A percentile compares a stretch with the other conserved stretches of the same genome.
phyloP scores from a whole-genome alignment of 1,140 invertebrate species.

The Heliconius melpomene region DNA sequence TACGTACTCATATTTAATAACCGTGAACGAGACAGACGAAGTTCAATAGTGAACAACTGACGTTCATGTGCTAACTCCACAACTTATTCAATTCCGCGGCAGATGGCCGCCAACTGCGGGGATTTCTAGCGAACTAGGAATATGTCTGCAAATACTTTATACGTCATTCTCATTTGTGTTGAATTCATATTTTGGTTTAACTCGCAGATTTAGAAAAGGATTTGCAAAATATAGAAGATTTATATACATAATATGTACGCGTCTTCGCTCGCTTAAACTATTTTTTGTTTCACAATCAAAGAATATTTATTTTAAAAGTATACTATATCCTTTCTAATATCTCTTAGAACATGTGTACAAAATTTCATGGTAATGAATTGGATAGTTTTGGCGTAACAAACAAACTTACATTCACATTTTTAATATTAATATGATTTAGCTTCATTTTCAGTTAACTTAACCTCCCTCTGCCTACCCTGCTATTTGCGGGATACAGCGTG shows the following conservation, averaged over 20 bases:
- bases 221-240: not conserved
- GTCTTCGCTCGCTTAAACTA: too few species aligned
- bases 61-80: slow-evolving; percentile 14
- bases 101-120: slow-evolving; percentile 1
- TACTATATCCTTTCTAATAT: too few species aligned
- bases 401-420: too few species aligned
- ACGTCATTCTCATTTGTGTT: slow-evolving; percentile 4
- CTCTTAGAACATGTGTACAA: too few species aligned
- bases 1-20: not conserved
- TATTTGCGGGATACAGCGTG: not conserved
- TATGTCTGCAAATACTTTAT: not conserved
- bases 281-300: too few species aligned
- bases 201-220: not conserved
- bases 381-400: too few species aligned
- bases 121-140: slow-evolving; percentile 4
- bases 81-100: slow-evolving; percentile 11
- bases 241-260: too few species aligned
- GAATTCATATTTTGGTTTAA: not conserved
- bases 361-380: too few species aligned
- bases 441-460: too few species aligned
- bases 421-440: too few species aligned
- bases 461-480: not conserved
- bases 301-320: too few species aligned
- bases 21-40: slow-evolving; percentile 2
- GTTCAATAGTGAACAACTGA: slow-evolving; percentile 14